Base-by-base conservation (phyloP, 2,888 invertebrate genomes). In the Platycnemis pennipes region DNA sequence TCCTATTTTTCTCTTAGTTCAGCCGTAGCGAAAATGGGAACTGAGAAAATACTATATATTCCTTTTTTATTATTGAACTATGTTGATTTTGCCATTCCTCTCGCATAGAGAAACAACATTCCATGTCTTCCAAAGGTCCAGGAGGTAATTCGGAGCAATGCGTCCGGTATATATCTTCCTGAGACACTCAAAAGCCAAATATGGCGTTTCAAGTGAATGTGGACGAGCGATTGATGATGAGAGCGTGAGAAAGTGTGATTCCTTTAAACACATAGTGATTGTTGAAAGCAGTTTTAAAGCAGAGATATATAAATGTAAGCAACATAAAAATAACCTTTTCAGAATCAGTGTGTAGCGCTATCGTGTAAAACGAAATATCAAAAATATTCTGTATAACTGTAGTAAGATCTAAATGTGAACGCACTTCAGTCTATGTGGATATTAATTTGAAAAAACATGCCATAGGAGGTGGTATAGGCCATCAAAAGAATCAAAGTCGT, bases 1-100 rank as follows among this genome's bases (percentile, higher is more conserved):
- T 91, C 91, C 91, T 91, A 91, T 91, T 91, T 87, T 91, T 91
- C 63, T 91, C 91, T 69, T 22, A 63, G 63, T 91, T 91, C 56
- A 44, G n/a, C 56, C 91, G n/a, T 69, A 37, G 44, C n/a, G 44
- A 69, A 91, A 91, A 69, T 42, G 91, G 44, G 19, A 63, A 63
- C 44, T 63, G 63, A 63, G 42, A 42, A 63, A 56, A 88, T 63
- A n/a, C 49, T 89, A 37, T 56, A 63, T 42, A 91, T 91, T n/a
- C 44, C 45, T 91, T 42, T 44, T 69, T 91, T 91, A n/a, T 63
- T 63, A 45, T 37, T 22, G n/a, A n/a, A 63, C 44, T n/a, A 22
- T 26, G 63, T 91, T 91, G 44, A 69, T 63, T 91, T 91, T 63
- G 44, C 63, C 91, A 69, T 91, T 91, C 91, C 44, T 91, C 91